phyloP scores from a whole-genome alignment of 2,797 vertebrate genomes.

The Meriones psammophilus region DNA sequence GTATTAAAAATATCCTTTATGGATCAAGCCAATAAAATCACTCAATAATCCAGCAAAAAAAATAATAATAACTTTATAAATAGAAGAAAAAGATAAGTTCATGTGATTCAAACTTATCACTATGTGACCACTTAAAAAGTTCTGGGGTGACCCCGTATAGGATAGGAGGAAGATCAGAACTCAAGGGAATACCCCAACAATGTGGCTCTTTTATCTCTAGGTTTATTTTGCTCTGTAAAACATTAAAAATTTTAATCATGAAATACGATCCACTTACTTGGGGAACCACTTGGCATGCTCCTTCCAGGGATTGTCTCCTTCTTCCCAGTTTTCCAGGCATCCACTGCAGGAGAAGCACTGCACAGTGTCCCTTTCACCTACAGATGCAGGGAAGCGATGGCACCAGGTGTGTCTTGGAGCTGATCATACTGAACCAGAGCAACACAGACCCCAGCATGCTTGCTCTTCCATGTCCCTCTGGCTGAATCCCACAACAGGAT shows the following conservation, averaged over 20 bases:
- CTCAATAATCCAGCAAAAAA: not conserved
- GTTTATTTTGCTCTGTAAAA: not conserved
- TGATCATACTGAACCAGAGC: not conserved
- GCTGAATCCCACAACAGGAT: too few relatives aligned
- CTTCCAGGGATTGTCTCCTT: conserved; percentile 96
- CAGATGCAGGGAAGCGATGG: too few relatives aligned
- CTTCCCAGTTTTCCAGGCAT: conserved; percentile 93
- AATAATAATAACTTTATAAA: not conserved
- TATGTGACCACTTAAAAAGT: not conserved
- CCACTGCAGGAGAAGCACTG: too few relatives aligned
- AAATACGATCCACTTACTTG: conserved; percentile 87
- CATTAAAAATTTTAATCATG: not conserved
- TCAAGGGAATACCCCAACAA: not conserved
- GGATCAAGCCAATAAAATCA: too few relatives aligned
- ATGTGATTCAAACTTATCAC: not conserved
- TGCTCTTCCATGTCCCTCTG: not conserved
- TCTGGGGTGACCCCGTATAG: not conserved
- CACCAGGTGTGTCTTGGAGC: not conserved
- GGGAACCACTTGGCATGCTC: conserved; percentile 98
- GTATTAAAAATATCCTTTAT: too few relatives aligned
- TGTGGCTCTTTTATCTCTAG: not conserved
- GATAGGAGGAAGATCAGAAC: not conserved
- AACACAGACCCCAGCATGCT: not conserved
- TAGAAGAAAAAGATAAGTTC: not conserved
- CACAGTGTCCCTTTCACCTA: too few relatives aligned